Conservation (phyloP, 1,140 invertebrate species). For the Drosophila ironensis region DNA sequence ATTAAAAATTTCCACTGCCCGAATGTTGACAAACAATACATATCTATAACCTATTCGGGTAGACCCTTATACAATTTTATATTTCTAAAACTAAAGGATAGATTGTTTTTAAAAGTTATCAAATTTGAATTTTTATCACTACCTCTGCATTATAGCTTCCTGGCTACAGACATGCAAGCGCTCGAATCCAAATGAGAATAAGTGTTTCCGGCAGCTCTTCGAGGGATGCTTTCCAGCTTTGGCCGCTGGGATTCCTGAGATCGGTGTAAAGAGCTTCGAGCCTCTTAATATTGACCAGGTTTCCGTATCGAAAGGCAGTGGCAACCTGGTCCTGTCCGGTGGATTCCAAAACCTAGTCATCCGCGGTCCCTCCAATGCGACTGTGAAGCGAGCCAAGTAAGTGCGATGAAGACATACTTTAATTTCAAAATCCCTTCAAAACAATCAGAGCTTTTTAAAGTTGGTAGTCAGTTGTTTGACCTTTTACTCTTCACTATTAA, state of each 20-base stretch:
- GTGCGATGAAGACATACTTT: not conserved
- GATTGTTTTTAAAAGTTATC: too few species aligned
- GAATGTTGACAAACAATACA: too few species aligned
- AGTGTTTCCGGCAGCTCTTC: conserved; percentile 76
- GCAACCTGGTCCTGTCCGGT: conserved; percentile 82
- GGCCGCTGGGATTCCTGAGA: conserved; percentile 82
- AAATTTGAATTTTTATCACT: too few species aligned
- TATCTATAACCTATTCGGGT: too few species aligned
- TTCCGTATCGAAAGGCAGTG: conserved; percentile 82
- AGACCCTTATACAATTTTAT: too few species aligned
- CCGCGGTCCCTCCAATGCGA: conserved; percentile 83
- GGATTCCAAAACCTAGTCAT: conserved; percentile 82
- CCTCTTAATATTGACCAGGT: conserved; percentile 82
- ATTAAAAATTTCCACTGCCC: too few species aligned
- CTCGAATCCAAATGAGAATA: conserved; percentile 73
- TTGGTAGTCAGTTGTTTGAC: too few species aligned
- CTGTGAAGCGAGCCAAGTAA: conserved; percentile 70
- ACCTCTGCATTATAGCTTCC: conserved; percentile 40
- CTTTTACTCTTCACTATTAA: too few species aligned
- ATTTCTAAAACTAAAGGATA: too few species aligned
- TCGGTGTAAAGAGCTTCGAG: conserved; percentile 82
- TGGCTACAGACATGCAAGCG: conserved; percentile 78
- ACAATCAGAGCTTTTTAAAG: too few species aligned
- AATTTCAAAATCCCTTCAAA: too few species aligned
- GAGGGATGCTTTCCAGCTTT: conserved; percentile 74